These are phyloP conservation scores for Willowsia nigromaculata DNA, from an alignment of 2,888 invertebrate genomes.

Conservation along the genomic window DNA sequence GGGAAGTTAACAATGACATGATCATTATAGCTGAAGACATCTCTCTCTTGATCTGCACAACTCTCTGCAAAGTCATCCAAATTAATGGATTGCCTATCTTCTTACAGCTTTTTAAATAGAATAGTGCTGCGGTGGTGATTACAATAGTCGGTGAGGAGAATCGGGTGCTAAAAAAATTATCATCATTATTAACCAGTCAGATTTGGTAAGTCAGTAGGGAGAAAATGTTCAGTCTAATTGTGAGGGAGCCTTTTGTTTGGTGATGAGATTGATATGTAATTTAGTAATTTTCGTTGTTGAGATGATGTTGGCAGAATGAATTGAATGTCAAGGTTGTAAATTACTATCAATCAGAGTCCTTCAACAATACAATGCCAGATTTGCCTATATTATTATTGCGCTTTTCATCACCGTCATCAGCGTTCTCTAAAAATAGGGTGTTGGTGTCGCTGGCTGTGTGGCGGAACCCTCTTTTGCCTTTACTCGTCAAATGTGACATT, in stretches of 20 bases:
- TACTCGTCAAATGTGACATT: background rate
- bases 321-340: conserved; percentile 38
- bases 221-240: background rate
- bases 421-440: too few species aligned
- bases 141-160: too few species aligned
- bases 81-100: conserved; percentile 33
- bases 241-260: background rate
- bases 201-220: background rate
- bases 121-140: too few species aligned
- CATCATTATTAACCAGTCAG: background rate
- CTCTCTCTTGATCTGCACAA: background rate
- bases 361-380: too few species aligned
- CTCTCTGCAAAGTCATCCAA: conserved; percentile 37
- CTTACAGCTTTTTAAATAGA: too few species aligned
- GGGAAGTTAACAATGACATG: conserved; percentile 10
- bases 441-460: background rate
- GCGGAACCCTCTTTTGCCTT: background rate
- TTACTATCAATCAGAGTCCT: background rate
- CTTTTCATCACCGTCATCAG: too few species aligned
- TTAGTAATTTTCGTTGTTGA: background rate
- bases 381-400: too few species aligned
- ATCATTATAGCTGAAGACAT: background rate
- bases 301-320: background rate
- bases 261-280: conserved; percentile 35
- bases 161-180: conserved; percentile 16